Evolutionary conservation across 2,113 vertebrate species (phyloP).

Genomic region (Echinops telfairi): DNA sequence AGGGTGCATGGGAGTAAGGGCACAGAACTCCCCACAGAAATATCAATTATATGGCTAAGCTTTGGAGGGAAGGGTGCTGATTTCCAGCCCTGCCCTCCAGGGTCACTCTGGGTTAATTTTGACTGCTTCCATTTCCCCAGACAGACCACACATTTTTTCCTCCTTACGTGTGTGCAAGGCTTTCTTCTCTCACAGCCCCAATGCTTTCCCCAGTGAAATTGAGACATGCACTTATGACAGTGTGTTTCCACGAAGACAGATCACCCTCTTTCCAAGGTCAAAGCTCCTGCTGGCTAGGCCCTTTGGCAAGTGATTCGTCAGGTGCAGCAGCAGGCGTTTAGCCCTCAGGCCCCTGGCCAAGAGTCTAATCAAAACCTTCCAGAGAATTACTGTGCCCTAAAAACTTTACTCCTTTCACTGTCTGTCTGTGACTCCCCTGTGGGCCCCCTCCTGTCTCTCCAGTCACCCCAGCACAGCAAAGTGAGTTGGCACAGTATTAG

Average conservation of each 20-base stretch:
- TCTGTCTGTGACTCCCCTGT: conserved; percentile 28
- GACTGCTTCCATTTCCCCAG: conserved; percentile 73
- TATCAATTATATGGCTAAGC: background rate
- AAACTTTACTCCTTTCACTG: conserved; percentile 58
- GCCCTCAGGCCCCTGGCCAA: conserved; percentile 76
- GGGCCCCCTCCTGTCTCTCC: no score
- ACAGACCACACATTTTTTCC: conserved; percentile 84
- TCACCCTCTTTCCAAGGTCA: conserved; percentile 89
- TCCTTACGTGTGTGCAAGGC: conserved; percentile 85
- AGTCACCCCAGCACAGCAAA: background rate
- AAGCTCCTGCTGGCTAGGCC: conserved; percentile 81
- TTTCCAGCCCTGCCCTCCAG: conserved; percentile 60
- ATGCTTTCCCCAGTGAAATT: conserved; percentile 86
- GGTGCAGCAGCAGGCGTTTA: conserved; percentile 82
- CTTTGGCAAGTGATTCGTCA: conserved; percentile 86
- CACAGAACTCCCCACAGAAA: conserved; percentile 32
- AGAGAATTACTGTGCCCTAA: conserved; percentile 59
- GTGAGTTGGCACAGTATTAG: conserved; percentile 46
- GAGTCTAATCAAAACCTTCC: conserved; percentile 76
- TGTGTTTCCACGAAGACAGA: conserved; percentile 88
- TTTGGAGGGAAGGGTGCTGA: conserved; percentile 65
- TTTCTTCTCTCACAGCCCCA: conserved; percentile 78
- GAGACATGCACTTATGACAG: conserved; percentile 86
- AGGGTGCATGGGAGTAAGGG: conserved; percentile 68
- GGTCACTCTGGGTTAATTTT: conserved; percentile 83